Percentiles rank a stretch among this genome's conserved stretches.
Evolutionary conservation across 2,113 vertebrate species (phyloP).

Genomic region (Apus apus): DNA sequence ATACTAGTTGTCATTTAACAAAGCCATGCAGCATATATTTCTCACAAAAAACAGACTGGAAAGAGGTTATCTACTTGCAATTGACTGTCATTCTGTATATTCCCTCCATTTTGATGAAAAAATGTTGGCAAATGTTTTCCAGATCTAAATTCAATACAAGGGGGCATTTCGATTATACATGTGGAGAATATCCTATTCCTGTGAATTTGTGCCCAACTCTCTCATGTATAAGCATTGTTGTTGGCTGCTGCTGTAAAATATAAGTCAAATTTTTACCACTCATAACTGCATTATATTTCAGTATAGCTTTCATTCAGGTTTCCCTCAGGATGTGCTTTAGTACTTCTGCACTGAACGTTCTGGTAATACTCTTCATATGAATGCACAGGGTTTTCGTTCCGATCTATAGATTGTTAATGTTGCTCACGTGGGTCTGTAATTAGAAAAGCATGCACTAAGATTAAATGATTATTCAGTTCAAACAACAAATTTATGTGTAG

Average conservation of each 20-base stretch:
- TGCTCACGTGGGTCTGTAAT: background rate
- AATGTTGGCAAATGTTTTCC: background rate
- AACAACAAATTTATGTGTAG: background rate
- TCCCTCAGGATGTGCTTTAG: background rate
- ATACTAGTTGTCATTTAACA: background rate
- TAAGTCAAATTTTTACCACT: background rate
- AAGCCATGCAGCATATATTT: background rate
- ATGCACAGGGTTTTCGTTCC: background rate
- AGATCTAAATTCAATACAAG: background rate
- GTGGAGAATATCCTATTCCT: background rate
- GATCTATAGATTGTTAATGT: background rate
- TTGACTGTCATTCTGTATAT: background rate
- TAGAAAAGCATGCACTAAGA: background rate
- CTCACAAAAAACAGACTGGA: background rate
- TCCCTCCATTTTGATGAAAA: background rate
- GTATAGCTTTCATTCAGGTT: background rate
- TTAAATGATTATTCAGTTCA: background rate
- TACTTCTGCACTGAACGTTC: background rate
- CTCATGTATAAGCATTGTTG: background rate
- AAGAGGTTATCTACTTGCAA: background rate
- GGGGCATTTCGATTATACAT: background rate
- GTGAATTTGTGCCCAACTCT: background rate
- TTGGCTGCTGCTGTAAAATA: slow-evolving; percentile 1
- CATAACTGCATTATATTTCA: background rate
- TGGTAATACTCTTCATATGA: background rate